Evolutionary conservation across 2,888 invertebrate species (phyloP), one percentile per base, ranked within the genome.

Genomic region (Seira ritae): DNA sequence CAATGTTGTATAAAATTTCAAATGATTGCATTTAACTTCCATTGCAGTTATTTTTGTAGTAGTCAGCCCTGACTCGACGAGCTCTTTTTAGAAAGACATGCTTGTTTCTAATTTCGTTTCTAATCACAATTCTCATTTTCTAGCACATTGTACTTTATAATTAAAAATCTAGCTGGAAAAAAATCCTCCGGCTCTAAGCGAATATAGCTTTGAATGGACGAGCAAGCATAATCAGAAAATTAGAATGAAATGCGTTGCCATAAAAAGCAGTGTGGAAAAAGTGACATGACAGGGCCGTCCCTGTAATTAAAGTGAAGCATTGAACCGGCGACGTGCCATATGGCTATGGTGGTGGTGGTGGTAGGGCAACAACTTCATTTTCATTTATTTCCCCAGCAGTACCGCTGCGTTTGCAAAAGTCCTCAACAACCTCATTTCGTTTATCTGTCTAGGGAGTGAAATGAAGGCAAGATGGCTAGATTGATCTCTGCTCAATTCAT

Each of bases 221-320:
- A 55, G 17, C 19, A 62, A 62, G 22, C 62, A 62, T 8, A 55
- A 62, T 15, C 62, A 20, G 19, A 62, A 20, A 62, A 20, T 20
- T 62, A 50, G 50, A 50, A 50, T 50, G 15, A 62, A 62, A 62
- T 62, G 62, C 15, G 12, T 12, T 65, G 24, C 78, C 71, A 78
- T 78, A 78, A 78, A 62, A 78, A 71, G 71, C 65, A 71, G 22
- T n/a, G n/a, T n/a, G n/a, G n/a, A 50, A 77, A 70, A 70, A 60
- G 3, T 60, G 62, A 62, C 62, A 22, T 77, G 60, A 70, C 77
- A 70, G 31, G 70, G 65, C 65, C 76, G 50, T 60, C 62, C 62
- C 62, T 62, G 12, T 62, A 62, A 62, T 62, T 62, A 62, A 62
- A 20, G 22, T 22, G 62, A 62, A 62, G 62, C 22, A 20, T 62